Evolutionary conservation across 2,797 vertebrate species (phyloP).

Genomic region (Helostoma temminkii): DNA sequence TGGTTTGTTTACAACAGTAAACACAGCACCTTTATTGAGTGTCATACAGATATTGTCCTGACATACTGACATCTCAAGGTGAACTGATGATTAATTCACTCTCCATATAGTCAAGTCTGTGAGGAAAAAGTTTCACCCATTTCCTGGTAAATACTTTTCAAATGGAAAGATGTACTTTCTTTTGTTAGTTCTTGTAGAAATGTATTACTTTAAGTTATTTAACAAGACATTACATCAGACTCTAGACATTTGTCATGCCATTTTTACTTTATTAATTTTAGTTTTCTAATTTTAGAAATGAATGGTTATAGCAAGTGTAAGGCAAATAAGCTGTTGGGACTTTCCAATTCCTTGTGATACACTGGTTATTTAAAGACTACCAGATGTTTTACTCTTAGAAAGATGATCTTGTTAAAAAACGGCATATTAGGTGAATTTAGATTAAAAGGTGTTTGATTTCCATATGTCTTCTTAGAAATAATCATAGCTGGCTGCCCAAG

Average conservation of each 20-base stretch:
- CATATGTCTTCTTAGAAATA: background rate
- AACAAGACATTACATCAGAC: background rate
- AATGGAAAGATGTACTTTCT: background rate
- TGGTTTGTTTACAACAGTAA: background rate
- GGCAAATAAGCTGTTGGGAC: background rate
- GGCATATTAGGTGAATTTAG: background rate
- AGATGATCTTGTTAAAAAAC: background rate
- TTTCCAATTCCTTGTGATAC: background rate
- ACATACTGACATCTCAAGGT: too few species aligned
- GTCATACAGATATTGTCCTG: too few species aligned
- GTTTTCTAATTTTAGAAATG: background rate
- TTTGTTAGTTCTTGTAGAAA: background rate
- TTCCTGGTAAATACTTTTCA: background rate
- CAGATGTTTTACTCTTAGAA: background rate
- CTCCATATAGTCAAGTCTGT: background rate
- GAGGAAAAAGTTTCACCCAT: background rate
- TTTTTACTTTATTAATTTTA: background rate
- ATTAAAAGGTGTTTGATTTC: background rate
- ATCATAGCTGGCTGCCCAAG: constrained; percentile 3
- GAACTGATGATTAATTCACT: background rate
- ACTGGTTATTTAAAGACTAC: background rate
- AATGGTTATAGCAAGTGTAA: background rate
- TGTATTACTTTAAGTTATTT: background rate
- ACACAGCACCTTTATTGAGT: too few species aligned
- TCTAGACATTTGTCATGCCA: background rate